Evolutionary conservation across 2,113 vertebrate genomes (phyloP), one percentile per base, ranked within the genome.

Genomic region (Chitala chitala): DNA sequence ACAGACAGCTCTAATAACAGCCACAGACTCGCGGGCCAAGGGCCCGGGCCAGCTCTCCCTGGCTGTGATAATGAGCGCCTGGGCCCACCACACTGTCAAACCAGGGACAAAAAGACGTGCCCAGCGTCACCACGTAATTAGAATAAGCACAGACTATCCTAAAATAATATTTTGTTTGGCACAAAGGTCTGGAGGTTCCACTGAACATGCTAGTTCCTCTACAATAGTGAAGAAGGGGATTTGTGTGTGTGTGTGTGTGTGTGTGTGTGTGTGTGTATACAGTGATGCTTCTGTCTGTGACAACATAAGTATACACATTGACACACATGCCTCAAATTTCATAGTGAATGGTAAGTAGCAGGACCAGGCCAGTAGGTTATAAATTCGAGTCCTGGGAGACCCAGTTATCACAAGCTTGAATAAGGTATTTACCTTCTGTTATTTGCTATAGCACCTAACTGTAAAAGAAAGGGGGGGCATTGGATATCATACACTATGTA

Each of bases 31-130:
- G 87, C 86, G 81, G 85, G 82, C n/a, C 84, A 84, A 89, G 82
- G 87, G 88, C 89, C 86, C 88, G 82, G 88, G 89, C 85, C 84
- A 87, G 85, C 87, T 81, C 84, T 81, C 85, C 87, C 90, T 80
- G 83, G 83, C 90, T 87, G 88, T 89, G 90, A 92, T 94, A 94
- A 94, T 94, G 88, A 94, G 89, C 85, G 86, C 88, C 85, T 87
- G 83, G 83, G 82, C 87, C 86, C 84, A 83, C 82, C 85, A 82
- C 81, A 73, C 87, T 91, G 91, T 91, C 89, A 93, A 90, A 92
- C 82, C 84, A 82, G 78, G 82, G 82, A 82, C 56, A 85, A 85
- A 87, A 87, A 83, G 69, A 68, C 58, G 83, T 81, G 88, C 88
- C 87, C 90, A 90, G 88, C 83, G 85, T 89, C 88, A 89, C 86